Evolutionary conservation across 1,140 invertebrate species (phyloP).

Genomic region (Octopus bimaculoides): DNA sequence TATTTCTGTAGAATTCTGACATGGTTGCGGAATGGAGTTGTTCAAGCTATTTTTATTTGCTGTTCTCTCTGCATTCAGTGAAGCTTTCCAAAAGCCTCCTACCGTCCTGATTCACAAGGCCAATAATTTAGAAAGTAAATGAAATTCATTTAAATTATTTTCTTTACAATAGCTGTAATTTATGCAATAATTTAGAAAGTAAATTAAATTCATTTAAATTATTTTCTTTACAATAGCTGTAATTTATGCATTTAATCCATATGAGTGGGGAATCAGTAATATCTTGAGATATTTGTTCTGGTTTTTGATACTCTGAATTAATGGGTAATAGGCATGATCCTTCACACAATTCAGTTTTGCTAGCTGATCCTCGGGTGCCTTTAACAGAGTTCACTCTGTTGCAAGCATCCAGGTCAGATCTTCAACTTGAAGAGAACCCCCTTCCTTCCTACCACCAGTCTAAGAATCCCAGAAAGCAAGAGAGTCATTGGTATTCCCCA

Average conservation of each 20-base stretch:
- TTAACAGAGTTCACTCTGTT: too few relatives aligned
- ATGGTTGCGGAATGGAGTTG: constrained; percentile 12
- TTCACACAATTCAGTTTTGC: background rate
- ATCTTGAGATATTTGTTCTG: background rate
- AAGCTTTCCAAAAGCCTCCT: constrained; percentile 10
- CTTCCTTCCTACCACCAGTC: too few relatives aligned
- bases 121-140: background rate
- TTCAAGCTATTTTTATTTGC: constrained; percentile 11
- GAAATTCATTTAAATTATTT: background rate
- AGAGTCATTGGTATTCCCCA: too few relatives aligned
- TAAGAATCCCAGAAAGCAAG: too few relatives aligned
- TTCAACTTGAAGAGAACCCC: too few relatives aligned
- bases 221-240: background rate
- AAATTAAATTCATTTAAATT: background rate
- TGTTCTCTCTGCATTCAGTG: background rate
- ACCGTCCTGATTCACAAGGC: constrained; percentile 3
- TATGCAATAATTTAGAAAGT: background rate
- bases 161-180: background rate
- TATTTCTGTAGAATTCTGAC: constrained; percentile 1
- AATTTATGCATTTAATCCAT: background rate
- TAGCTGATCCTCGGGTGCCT: too few relatives aligned
- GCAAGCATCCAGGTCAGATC: too few relatives aligned
- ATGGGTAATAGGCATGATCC: background rate
- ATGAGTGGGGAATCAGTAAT: background rate
- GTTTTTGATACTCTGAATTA: background rate